Base-by-base conservation (phyloP, 2,888 invertebrate species). In the Plebejus melissa region DNA sequence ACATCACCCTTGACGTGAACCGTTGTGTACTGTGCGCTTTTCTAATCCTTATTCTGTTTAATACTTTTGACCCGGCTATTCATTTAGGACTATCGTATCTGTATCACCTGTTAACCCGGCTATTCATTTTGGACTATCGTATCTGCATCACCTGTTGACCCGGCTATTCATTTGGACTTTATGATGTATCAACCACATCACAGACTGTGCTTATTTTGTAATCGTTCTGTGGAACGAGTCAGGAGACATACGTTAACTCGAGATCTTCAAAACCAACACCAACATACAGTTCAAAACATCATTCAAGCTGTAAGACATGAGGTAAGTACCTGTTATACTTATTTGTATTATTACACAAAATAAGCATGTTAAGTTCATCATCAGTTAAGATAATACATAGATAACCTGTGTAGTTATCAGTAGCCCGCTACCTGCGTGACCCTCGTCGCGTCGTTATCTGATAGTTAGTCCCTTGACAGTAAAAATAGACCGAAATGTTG, bases 151-250 rank as follows among this genome's bases (percentile, higher is more conserved):
- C 7, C 60, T 38, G 38, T 38, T 38, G 60, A 60, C 22, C 60
- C n/a, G 60, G 60, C 60, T n/a, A n/a, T 60, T 60, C 6, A 60
- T 60, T 28, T 60, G 60, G 60, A 60, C 28, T 60, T 5, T n/a
- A 60, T 22, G n/a, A 60, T 28, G 60, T 60, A 16, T 60, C 60
- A 60, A 16, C 60, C 60, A 60, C 16, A 28, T 9, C 28, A 22
- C n/a, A 60, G 60, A 16, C 6, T 22, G 13, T 60, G 60, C n/a
- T 60, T 60, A 22, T 7, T 60, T 60, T 60, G 60, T n/a, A 60
- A 60, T 22, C 60, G 60, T 32, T 69, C 69, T 69, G 38, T 69
- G 38, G 38, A 69, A 69, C 32, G 69, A 69, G 36, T 69, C 32
- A 69, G 69, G 36, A 28, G 69, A 69, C 38, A 38, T 36, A 69